These are phyloP conservation scores for Aeoliscus strigatus DNA, from an alignment of 2,797 vertebrate genomes.

Conservation along the genomic window DNA sequence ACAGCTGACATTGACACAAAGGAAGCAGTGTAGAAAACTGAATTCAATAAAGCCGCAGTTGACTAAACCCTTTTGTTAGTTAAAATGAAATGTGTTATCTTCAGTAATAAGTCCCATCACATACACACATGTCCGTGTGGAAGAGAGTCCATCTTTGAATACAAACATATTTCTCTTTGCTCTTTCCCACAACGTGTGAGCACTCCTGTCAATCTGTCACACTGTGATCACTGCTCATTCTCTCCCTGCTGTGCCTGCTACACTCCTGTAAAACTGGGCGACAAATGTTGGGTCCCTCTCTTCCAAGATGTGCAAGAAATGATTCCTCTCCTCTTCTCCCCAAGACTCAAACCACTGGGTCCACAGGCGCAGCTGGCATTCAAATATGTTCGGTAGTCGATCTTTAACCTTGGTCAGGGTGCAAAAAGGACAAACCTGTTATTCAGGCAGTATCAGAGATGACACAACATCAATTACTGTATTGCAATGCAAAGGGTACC, in stretches of 20 bases:
- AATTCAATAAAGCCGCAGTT: conserved; percentile 10
- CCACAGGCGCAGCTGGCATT: conserved; percentile 90
- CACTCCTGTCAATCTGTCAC: background rate
- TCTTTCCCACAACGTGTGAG: conserved; percentile 1
- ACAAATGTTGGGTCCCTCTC: conserved; percentile 79
- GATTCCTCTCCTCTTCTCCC: conserved; percentile 85
- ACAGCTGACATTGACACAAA: background rate
- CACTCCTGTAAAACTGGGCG: conserved; percentile 78
- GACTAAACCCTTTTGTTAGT: conserved; percentile 1
- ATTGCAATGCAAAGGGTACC: conserved; percentile 47
- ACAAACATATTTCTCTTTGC: conserved; percentile 2
- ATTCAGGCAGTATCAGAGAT: conserved; percentile 1
- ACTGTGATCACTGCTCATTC: conserved; percentile 54
- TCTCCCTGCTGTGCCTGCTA: conserved; percentile 80
- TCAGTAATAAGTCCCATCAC: conserved; percentile 4
- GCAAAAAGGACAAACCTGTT: background rate
- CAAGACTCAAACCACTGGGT: conserved; percentile 91
- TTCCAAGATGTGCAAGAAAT: conserved; percentile 81
- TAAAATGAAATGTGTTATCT: conserved; percentile 7
- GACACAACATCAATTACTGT: background rate
- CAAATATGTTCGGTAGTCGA: conserved; percentile 82
- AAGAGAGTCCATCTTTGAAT: conserved; percentile 4
- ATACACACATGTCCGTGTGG: conserved; percentile 2
- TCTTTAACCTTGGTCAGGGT: conserved; percentile 71
- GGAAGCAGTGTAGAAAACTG: background rate